Evolutionary conservation across 2,888 invertebrate genomes (phyloP), one percentile per base, ranked within the genome.

Genomic region (Eucriotettix oculatus): DNA sequence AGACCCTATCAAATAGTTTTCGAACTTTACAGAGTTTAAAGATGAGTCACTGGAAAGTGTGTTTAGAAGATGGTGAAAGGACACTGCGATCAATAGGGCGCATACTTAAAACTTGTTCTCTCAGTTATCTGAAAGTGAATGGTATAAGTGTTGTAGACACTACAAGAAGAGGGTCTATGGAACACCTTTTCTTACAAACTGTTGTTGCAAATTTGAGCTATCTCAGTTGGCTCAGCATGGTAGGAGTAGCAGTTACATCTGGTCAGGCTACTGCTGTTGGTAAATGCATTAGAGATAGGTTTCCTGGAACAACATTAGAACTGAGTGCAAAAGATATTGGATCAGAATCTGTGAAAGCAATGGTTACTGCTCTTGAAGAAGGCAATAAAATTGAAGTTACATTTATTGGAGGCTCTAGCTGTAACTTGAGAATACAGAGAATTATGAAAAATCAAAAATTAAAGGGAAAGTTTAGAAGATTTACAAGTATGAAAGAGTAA

Each of bases 1-100:
- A 70, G 61, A 74, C 74, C 16, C 67, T 78, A 16, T 71, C 76
- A 16, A 66, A 70, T 10, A 70, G 74, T 64, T 77, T 77, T 66
- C 70, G 74, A 64, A 72, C 71, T 63, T 67, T 74, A 9, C 73
- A 73, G 59, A 72, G 72, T 10, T 65, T 75, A 29, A 68, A 73
- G 59, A 72, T 74, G 43, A 72, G 72, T 61, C 71, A 72, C 64
- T 75, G 75, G 74, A 60, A 56, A 57, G 64, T 67, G 52, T 62
- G 62, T 54, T 61, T 68, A 54, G 67, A 67, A 61, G 72, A 72
- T 57, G 70, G 70, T 64, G 74, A 74, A 43, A 69, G 69, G 16
- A 73, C 72, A 42, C 68, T 74, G 65, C 66, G 73, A 16, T 69
- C 71, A 43, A 69, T 73, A 52, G 68, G 72, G 48, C 71, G 72